phyloP scores from a whole-genome alignment of 1,140 invertebrate species.

The Drosophila trapezifrons region DNA sequence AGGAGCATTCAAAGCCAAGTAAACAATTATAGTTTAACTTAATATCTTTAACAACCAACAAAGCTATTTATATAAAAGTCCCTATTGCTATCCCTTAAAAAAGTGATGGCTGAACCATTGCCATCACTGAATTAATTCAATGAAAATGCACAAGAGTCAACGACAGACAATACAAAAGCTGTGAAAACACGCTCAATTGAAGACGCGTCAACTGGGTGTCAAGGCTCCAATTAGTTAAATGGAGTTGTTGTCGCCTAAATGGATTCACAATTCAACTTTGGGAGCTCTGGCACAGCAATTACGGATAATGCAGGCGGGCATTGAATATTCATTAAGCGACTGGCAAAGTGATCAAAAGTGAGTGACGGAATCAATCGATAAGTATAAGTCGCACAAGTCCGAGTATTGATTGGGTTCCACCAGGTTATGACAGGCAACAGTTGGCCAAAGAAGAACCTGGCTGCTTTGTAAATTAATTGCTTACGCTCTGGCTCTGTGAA shows the following conservation, averaged over 20 bases:
- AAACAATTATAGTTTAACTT: no score
- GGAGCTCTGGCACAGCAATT: conserved; percentile 26
- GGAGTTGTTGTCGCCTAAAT: conserved; percentile 50
- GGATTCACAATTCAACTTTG: conserved; percentile 36
- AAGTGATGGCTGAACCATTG: conserved; percentile 1
- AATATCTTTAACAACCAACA: neutral
- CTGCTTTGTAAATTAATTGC: conserved; percentile 37
- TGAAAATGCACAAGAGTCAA: conserved; percentile 12
- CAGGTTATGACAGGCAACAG: conserved; percentile 5
- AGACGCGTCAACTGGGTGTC: conserved; percentile 27
- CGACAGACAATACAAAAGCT: conserved; percentile 10
- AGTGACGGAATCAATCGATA: conserved; percentile 60
- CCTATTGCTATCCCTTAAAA: neutral
- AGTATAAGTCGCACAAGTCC: neutral
- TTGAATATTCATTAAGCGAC: conserved; percentile 74
- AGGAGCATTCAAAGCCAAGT: no score
- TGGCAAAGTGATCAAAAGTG: conserved; percentile 55
- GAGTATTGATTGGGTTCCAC: conserved; percentile 18
- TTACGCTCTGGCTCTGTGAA: conserved; percentile 12
- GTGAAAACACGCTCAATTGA: conserved; percentile 24
- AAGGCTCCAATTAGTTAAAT: conserved; percentile 47
- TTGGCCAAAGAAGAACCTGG: conserved; percentile 6
- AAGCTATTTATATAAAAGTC: neutral
- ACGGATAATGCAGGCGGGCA: conserved; percentile 50
- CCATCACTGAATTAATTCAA: conserved; percentile 12